These are phyloP conservation scores for Calephelis nemesis DNA, from an alignment of 1,140 invertebrate species.

Conservation along the genomic window DNA sequence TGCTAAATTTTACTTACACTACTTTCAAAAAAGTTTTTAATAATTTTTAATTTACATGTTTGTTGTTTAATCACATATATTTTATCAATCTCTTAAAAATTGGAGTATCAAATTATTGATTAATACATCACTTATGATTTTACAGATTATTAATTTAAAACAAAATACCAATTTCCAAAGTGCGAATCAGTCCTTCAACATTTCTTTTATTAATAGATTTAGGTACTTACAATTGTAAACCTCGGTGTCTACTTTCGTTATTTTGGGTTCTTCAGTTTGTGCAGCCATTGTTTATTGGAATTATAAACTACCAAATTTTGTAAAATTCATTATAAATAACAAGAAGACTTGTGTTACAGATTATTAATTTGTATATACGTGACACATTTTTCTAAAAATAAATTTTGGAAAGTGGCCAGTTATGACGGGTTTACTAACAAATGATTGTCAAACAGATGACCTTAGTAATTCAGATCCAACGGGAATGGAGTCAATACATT, in stretches of 20 bases:
- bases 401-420: conserved; percentile 70
- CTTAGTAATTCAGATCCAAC: conserved; percentile 51
- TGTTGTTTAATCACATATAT: no score
- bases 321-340: conserved; percentile 43
- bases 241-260: conserved; percentile 29
- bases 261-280: background rate
- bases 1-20: no score
- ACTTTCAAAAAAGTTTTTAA: no score
- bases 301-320: conserved; percentile 41
- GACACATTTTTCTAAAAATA: conserved; percentile 69
- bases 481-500: conserved; percentile 51
- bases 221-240: conserved; percentile 49
- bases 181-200: no score
- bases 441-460: conserved; percentile 58
- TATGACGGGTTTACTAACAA: conserved; percentile 61
- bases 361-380: conserved; percentile 54
- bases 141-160: no score
- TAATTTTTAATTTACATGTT: no score
- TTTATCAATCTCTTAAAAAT: no score
- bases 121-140: no score
- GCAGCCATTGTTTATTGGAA: background rate
- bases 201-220: background rate
- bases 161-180: no score
- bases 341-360: conserved; percentile 52
- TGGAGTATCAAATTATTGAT: no score